Conservation (phyloP, 2,113 vertebrate species). For the Lichenostomus cassidix region DNA sequence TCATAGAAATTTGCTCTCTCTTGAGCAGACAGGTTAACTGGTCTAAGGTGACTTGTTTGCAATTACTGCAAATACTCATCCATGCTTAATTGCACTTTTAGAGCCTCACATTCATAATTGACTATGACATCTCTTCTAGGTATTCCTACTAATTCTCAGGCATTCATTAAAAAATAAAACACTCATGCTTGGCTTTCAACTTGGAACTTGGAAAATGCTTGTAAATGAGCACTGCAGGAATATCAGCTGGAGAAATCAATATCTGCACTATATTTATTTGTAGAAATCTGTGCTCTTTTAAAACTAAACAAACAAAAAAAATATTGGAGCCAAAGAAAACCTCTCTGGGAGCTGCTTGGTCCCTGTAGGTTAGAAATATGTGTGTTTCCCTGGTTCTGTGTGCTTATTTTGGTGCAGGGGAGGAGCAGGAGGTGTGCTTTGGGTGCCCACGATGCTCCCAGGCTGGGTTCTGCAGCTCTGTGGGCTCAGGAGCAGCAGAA, state of each 20-base stretch:
- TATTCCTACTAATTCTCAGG: background rate
- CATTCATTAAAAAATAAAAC: background rate
- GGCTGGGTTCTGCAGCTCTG: rapidly evolving
- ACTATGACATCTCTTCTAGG: background rate
- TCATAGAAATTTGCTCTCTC: background rate
- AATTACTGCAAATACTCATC: background rate
- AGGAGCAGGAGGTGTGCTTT: background rate
- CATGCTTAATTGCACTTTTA: background rate
- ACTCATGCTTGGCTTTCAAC: background rate
- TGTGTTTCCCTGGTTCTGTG: background rate
- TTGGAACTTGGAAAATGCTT: background rate
- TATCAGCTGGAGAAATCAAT: background rate
- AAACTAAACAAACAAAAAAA: background rate
- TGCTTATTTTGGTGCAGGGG: background rate
- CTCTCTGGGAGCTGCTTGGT: background rate
- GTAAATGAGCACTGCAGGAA: background rate
- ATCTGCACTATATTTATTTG: background rate
- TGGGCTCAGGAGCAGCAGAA: background rate
- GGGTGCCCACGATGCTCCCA: background rate
- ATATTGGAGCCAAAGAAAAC: background rate
- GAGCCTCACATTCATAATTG: background rate
- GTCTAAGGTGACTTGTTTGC: background rate
- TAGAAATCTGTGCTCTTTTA: background rate
- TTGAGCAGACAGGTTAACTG: background rate
- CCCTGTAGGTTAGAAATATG: background rate